phyloP scores from a whole-genome alignment of 2,888 invertebrate genomes.

The Zele albiditarsus region DNA sequence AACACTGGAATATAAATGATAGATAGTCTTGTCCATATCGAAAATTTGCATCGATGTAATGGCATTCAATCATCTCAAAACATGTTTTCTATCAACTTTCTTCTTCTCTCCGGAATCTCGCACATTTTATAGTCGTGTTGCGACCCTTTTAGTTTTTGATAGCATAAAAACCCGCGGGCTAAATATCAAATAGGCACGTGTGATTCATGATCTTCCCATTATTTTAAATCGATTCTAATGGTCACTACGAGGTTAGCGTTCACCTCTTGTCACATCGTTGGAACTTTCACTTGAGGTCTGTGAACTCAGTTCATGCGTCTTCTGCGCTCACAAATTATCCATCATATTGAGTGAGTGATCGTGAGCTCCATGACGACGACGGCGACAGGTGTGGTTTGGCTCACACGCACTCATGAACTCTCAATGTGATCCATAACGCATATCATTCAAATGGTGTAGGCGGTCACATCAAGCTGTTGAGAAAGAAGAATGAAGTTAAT shows the following conservation, averaged over 20 bases:
- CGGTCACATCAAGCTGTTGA: neutral
- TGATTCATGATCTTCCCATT: slow-evolving; percentile 21
- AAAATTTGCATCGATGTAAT: slow-evolving; percentile 31
- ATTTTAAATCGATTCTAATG: slow-evolving; percentile 27
- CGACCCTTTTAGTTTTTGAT: neutral
- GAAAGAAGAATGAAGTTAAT: neutral
- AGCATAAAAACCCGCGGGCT: neutral
- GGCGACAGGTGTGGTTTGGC: slow-evolving; percentile 36
- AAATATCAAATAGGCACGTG: slow-evolving; percentile 13
- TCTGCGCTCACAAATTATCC: neutral
- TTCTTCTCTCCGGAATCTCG: slow-evolving; percentile 17
- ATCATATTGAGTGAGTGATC: slow-evolving; percentile 13
- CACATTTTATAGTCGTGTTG: neutral
- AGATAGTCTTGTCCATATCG: neutral
- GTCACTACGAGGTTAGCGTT: slow-evolving; percentile 23
- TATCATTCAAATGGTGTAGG: neutral
- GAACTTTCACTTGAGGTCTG: slow-evolving; percentile 68
- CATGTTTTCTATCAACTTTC: slow-evolving; percentile 34
- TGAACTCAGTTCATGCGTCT: slow-evolving; percentile 55
- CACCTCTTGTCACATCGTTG: slow-evolving; percentile 11
- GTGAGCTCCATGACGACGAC: slow-evolving; percentile 1
- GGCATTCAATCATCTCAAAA: slow-evolving; percentile 19
- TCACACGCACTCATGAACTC: slow-evolving; percentile 32
- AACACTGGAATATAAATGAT: neutral
- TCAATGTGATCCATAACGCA: slow-evolving; percentile 2